Evolutionary conservation across 2,113 vertebrate species (phyloP), one percentile per base, ranked within the genome.

Genomic region (Mobula birostris): DNA sequence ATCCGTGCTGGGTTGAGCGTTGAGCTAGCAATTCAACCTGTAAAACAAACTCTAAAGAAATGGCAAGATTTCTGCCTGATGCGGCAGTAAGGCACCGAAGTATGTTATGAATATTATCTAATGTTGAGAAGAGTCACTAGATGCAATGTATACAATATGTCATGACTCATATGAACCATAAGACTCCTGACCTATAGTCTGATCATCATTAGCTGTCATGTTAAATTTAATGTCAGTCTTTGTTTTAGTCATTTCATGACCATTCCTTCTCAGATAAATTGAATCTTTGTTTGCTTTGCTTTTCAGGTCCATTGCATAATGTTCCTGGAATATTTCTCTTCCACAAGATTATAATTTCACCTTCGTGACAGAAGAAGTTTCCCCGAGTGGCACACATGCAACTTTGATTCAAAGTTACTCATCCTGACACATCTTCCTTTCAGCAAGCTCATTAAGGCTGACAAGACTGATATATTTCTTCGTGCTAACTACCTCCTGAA

Each of bases 231-330:
- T 92, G 36, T 32, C 2, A 27, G 4, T 93, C 91, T 14, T 72
- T 74, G 63, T n/a, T 88, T 61, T 92, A 63, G 70, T 3, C 9
- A 92, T 40, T n/a, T 40, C 70, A n/a, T 70, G 68, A 8, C 21
- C 17, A 40, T 32, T 36, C 19, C 88, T 63, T 48, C 21, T 32
- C 36, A 14, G 68, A 29, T 76, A 70, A 92, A 92, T 36, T 14
- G 5, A 12, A 29, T 7, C 27, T 66, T 40, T n/a, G n/a, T 66
- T 40, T 76, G 68, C 5, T 74, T 93, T 93, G 36, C 12, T 93
- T 74, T 93, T 56, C 91, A 93, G 91, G 56, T 72, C 91, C 24
- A 56, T 14, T 56, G 7, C 91, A 93, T 48, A 29, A 93, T 93
- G 91, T 74, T 48, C 40, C 68, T 48, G 48, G 91, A 74, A 93